A percentile compares a stretch with the other conserved stretches of the same genome.
phyloP scores from a whole-genome alignment of 1,140 invertebrate species.

The Rhagoletis pomonella region DNA sequence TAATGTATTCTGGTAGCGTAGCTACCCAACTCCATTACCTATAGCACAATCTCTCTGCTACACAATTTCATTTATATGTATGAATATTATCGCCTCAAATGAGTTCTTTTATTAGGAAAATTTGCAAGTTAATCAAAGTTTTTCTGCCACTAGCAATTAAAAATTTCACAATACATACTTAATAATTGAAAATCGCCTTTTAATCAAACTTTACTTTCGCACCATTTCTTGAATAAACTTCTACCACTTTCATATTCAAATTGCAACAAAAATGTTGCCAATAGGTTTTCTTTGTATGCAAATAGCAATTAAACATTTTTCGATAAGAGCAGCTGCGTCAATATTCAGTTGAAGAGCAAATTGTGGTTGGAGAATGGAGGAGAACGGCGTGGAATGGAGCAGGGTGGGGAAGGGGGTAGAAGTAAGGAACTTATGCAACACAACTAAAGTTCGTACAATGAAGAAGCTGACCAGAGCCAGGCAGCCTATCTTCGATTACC shows the following conservation, averaged over 20 bases:
- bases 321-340: constrained; percentile 16
- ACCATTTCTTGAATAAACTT: constrained; percentile 17
- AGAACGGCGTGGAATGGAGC: background rate
- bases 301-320: constrained; percentile 46
- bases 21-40: no score
- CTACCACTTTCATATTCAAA: background rate
- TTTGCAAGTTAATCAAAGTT: background rate
- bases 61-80: background rate
- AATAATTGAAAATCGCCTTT: constrained; percentile 24
- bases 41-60: no score
- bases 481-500: background rate
- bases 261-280: background rate
- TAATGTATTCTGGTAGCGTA: no score
- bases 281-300: constrained; percentile 31
- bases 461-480: background rate
- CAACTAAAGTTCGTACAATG: background rate
- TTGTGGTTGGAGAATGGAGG: background rate
- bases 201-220: constrained; percentile 43
- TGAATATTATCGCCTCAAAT: background rate
- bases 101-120: background rate
- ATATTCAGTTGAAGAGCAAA: background rate
- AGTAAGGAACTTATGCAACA: background rate
- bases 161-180: background rate
- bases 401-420: background rate
- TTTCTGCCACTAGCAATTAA: background rate